Evolutionary conservation across 2,113 vertebrate genomes (phyloP), one percentile per base, ranked within the genome.

Genomic region (Apeltes quadracus): DNA sequence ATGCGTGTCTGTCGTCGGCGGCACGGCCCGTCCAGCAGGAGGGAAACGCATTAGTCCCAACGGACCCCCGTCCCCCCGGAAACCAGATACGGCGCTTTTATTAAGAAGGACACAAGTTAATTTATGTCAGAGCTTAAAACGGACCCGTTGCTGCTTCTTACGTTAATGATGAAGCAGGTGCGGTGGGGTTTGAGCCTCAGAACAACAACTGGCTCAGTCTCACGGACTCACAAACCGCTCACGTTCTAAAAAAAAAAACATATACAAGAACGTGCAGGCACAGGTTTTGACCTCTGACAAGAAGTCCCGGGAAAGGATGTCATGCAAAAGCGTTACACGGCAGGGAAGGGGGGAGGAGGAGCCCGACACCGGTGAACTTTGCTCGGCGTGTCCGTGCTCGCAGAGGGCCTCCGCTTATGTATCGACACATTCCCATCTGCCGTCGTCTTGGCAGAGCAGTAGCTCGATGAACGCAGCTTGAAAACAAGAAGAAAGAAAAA

Each of bases 11-110:
- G 78, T 90, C 48, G 36, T 53, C 75, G 32, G 81, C 63, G 25
- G 56, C 64, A 50, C 39, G 51, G 69, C 73, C n/a, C 76, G 69
- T 59, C 68, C 61, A 78, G 84, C 93, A 93, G 90, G 74, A 94
- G 92, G 93, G 86, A 91, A 93, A 94, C 12, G 65, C 91, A 94
- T 94, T 92, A 93, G 87, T 72, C 81, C 75, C 67, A 27, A 84
- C 20, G 46, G 79, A 79, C 73, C 39, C 36, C 0, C 41, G 79
- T 74, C 27, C 77, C n/a, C 65, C 63, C 9, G 9, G 92, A 92
- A 93, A 94, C 90, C 84, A 87, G 92, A 93, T 92, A 84, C 34
- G 72, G n/a, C 14, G 76, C 83, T 84, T 88, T 86, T 88, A 87
- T 87, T 90, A 82, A 87, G 90, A 89, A 84, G 88, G 91, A 90